Evolutionary conservation across 2,888 invertebrate genomes (phyloP).

Genomic region (Myopa tessellatipennis): DNA sequence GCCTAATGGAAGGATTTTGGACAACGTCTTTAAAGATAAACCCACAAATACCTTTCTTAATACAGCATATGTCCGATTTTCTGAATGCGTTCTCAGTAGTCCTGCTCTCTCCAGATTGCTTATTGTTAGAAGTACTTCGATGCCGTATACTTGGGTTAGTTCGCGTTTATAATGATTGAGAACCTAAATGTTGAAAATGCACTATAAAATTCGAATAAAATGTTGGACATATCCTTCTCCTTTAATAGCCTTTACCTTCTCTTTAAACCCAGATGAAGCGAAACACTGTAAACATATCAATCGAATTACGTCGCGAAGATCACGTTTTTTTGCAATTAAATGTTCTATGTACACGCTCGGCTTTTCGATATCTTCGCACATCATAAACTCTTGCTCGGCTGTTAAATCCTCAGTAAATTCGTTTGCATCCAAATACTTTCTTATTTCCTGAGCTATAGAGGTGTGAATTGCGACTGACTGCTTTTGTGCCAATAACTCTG

Average conservation of each 20-base stretch:
- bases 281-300: slow-evolving; percentile 93
- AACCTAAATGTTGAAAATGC: slow-evolving; percentile 63
- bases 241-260: slow-evolving; percentile 72
- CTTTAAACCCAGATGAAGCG: slow-evolving; percentile 92
- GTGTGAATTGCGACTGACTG: slow-evolving; percentile 89
- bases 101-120: slow-evolving; percentile 90
- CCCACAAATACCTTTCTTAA: slow-evolving; percentile 74
- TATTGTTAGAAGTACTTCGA: slow-evolving; percentile 83
- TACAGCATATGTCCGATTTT: slow-evolving; percentile 79
- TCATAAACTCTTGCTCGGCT: slow-evolving; percentile 91
- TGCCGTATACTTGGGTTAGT: slow-evolving; percentile 87
- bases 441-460: slow-evolving; percentile 92
- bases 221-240: neutral
- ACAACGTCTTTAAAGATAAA: too few species aligned
- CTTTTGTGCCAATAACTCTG: slow-evolving; percentile 87
- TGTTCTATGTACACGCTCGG: slow-evolving; percentile 91
- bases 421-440: slow-evolving; percentile 81
- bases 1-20: too few species aligned
- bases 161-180: slow-evolving; percentile 79
- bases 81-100: slow-evolving; percentile 80
- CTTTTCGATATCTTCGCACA: slow-evolving; percentile 92
- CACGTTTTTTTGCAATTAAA: slow-evolving; percentile 85
- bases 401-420: slow-evolving; percentile 83
- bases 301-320: slow-evolving; percentile 85
- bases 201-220: slow-evolving; percentile 68